A percentile compares a stretch with the other conserved stretches of the same genome.
These are phyloP conservation scores for Dermochelys coriacea DNA, from an alignment of 2,797 vertebrate genomes.

Conservation along the genomic window DNA sequence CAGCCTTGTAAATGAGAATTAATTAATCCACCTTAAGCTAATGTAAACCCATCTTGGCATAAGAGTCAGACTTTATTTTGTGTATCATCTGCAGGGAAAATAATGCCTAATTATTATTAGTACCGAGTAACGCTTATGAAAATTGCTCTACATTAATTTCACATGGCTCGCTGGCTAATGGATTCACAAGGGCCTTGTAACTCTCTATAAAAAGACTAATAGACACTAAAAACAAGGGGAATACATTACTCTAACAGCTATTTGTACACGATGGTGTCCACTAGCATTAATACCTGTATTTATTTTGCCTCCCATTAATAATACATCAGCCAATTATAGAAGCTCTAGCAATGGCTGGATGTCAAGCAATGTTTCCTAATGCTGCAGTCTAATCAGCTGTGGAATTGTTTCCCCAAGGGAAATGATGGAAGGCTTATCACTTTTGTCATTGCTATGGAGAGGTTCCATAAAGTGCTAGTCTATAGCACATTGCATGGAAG, in stretches of 20 bases:
- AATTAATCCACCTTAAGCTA: conserved; percentile 75
- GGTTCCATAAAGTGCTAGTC: conserved; percentile 8
- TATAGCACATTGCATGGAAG: conserved; percentile 1
- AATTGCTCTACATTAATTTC: conserved; percentile 77
- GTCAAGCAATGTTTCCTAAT: conserved; percentile 58
- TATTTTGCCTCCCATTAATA: conserved; percentile 76
- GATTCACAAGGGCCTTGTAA: conserved; percentile 73
- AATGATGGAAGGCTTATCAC: conserved; percentile 45
- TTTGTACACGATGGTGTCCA: conserved; percentile 64
- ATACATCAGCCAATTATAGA: conserved; percentile 68
- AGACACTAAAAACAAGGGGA: conserved; percentile 71
- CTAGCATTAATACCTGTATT: conserved; percentile 72
- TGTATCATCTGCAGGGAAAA: conserved; percentile 77
- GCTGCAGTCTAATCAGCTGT: conserved; percentile 41
- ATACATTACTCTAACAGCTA: conserved; percentile 73
- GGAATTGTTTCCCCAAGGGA: conserved; percentile 47
- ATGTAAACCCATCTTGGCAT: conserved; percentile 73
- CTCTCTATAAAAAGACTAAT: conserved; percentile 74
- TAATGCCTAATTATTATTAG: conserved; percentile 78
- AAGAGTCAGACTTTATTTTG: conserved; percentile 74
- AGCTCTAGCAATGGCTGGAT: conserved; percentile 35
- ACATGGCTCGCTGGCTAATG: conserved; percentile 75
- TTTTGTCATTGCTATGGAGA: conserved; percentile 48
- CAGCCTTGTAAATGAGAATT: conserved; percentile 74
- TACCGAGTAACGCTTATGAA: conserved; percentile 75